Conservation (phyloP, 2,113 vertebrate genomes). For the Gymnorhina tibicen region DNA sequence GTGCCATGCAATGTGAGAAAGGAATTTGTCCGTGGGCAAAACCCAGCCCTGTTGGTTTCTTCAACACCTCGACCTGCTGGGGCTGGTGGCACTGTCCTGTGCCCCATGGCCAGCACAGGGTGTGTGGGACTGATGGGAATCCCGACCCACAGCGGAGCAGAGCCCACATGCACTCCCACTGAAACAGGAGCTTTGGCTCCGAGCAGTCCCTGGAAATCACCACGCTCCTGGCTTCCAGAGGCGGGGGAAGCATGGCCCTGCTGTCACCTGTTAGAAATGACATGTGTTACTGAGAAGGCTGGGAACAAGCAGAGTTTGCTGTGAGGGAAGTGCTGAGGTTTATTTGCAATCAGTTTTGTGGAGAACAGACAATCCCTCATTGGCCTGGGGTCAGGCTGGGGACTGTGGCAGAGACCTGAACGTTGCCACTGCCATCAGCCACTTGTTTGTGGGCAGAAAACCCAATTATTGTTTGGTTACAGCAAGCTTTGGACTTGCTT, state of each 20-base stretch:
- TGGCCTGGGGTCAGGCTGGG: neutral
- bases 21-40: neutral
- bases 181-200: neutral
- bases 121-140: neutral
- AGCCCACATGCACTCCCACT: accelerated
- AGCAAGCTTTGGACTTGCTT: neutral
- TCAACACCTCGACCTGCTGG: neutral
- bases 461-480: neutral
- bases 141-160: neutral
- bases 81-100: accelerated
- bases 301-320: neutral
- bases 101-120: accelerated
- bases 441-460: neutral
- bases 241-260: neutral
- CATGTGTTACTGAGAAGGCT: neutral
- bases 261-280: neutral
- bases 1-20: accelerated
- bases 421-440: neutral
- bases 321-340: neutral
- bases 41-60: neutral
- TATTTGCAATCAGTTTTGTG: neutral
- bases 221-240: neutral
- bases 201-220: neutral
- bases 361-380: neutral
- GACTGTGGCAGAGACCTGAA: neutral